A percentile compares a stretch with the other conserved stretches of the same genome.
Conservation (phyloP, 1,140 invertebrate genomes). For the Hypsibius dujardini region DNA sequence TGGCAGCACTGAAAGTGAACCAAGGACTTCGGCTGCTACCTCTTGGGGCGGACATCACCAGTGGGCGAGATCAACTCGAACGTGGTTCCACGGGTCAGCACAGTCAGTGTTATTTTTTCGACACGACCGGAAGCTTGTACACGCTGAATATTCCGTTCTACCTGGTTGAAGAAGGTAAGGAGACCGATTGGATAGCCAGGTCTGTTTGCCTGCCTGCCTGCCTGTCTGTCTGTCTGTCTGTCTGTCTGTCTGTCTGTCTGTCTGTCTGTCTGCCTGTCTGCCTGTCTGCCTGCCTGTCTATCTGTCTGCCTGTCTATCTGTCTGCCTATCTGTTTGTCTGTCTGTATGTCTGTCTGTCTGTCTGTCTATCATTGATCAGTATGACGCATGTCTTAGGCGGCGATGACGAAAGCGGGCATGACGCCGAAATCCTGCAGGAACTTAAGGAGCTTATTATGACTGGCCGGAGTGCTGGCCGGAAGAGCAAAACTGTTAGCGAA, state of each 20-base stretch:
- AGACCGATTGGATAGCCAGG: too few relatives aligned
- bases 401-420: background rate
- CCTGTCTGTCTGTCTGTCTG: too few relatives aligned
- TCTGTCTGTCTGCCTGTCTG: background rate
- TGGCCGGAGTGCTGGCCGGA: slow-evolving; percentile 9
- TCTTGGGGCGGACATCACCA: background rate
- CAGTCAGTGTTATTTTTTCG: slow-evolving; percentile 58
- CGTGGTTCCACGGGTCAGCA: slow-evolving; percentile 30
- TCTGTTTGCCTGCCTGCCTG: too few relatives aligned
- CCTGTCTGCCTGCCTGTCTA: too few relatives aligned
- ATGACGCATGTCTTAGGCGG: background rate
- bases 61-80: background rate
- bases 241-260: background rate
- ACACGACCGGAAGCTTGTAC: slow-evolving; percentile 57
- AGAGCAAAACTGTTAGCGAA: background rate
- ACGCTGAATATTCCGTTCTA: slow-evolving; percentile 73
- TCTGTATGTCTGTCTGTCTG: too few relatives aligned
- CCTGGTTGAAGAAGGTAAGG: slow-evolving; percentile 33
- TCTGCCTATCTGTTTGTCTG: too few relatives aligned
- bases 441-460: slow-evolving; percentile 23
- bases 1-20: background rate
- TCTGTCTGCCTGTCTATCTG: too few relatives aligned
- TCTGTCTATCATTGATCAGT: too few relatives aligned
- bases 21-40: slow-evolving; percentile 9
- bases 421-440: slow-evolving; percentile 24